Base-by-base conservation (phyloP, 2,888 invertebrate species). In the Abscondita cerata region DNA sequence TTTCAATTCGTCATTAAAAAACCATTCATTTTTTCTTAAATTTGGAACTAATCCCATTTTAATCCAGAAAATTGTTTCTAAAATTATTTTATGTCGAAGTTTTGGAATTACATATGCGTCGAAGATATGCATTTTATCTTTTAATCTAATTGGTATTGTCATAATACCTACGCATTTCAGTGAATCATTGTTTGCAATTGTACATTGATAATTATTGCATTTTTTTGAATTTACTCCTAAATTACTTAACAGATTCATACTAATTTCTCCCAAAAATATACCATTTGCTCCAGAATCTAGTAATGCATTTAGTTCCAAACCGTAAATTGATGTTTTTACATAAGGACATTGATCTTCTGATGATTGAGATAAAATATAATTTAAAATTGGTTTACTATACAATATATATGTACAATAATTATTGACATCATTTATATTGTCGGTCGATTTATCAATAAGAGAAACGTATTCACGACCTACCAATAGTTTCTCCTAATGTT, bases 301-400 rank as follows among this genome's bases (percentile, higher is more conserved):
- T 11, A 60, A 50, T n/a, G 0, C 56, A 56, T 11, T 40, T 13
- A 44, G 58, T 5, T 2, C 12, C 19, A 46, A 33, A 12, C 50
- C 63, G 15, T 58, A 54, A 31, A 61, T 52, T 13, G 11, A 25
- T 1, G 60, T 31, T 34, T 60, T 44, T 6, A 61, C 18, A 56
- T 60, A 61, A 0, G 60, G 64, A 9, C 63, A 44, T 40, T 59
- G 52, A 20, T 52, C 48, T 0, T 55, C 46, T 4, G 31, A 12
- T 1, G 38, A 52, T 19, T 55, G 44, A 8, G 55, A n/a, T 11
- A 63, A 33, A 34, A 63, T 47, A 25, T 51, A 63, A 40, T 63
- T 55, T 9, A 55, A 31, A 9, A 63, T 12, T 9, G 18, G 3
- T 2, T 34, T 40, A 8, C n/a, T n/a, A n/a, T n/a, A n/a, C n/a